Conservation (phyloP, 2,113 vertebrate species). For the Petromus typicus region DNA sequence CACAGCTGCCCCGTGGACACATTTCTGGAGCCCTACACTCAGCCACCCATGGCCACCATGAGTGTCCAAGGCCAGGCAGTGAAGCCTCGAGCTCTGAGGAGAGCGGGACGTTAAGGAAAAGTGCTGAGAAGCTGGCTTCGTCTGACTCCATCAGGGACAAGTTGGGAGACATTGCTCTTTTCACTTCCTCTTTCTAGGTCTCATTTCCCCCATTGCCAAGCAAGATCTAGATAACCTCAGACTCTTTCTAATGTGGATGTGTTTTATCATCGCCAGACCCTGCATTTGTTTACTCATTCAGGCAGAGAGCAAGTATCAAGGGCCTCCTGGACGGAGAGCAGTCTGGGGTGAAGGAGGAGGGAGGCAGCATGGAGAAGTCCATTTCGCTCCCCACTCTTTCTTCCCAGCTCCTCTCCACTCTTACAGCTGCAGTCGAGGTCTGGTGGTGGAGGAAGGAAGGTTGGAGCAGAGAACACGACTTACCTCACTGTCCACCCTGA, state of each 20-base stretch:
- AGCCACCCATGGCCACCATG: fast-evolving
- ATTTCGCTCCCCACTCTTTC: not conserved
- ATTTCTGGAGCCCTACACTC: not conserved
- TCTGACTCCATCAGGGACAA: not conserved
- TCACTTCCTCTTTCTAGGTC: not conserved
- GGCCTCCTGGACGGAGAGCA: not conserved
- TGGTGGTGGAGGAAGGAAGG: not conserved
- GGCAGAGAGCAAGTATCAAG: not conserved
- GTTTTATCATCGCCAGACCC: not conserved
- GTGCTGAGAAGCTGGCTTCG: not conserved
- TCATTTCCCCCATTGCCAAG: not conserved
- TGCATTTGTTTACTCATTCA: not conserved
- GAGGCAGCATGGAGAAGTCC: not conserved
- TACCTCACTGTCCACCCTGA: not conserved
- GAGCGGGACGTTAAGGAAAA: not conserved
- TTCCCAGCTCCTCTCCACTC: not conserved
- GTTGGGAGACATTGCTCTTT: not conserved
- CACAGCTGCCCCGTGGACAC: not conserved
- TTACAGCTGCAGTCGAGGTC: not conserved
- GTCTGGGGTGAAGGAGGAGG: not conserved
- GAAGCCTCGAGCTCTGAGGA: not conserved
- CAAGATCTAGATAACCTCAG: not conserved
- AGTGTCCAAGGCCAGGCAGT: not conserved
- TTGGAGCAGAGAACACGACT: not conserved
- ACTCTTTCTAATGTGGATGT: not conserved